Percentiles rank a stretch among this genome's conserved stretches.
phyloP scores from a whole-genome alignment of 2,113 vertebrate species.

The Paradoxurus hermaphroditus region DNA sequence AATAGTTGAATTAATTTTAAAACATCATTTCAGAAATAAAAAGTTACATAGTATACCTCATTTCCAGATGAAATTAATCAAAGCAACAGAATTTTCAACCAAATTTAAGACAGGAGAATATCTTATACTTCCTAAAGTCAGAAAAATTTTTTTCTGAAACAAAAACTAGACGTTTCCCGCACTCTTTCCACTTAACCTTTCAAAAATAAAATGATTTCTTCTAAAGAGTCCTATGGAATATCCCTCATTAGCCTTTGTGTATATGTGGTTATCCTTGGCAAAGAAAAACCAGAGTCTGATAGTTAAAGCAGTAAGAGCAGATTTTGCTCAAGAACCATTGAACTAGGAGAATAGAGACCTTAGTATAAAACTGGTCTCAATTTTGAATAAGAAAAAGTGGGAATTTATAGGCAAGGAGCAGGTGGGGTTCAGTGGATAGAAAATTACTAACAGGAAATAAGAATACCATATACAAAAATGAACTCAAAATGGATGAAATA shows the following conservation, averaged over 20 bases:
- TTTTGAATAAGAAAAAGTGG: not conserved
- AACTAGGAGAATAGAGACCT: not conserved
- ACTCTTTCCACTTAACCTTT: not conserved
- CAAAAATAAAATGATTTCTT: not conserved
- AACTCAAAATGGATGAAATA: too few relatives aligned
- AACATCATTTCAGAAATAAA: not conserved
- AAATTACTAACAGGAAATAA: not conserved
- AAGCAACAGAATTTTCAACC: not conserved
- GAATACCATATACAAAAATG: too few relatives aligned
- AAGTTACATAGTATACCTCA: not conserved
- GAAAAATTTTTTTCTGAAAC: not conserved
- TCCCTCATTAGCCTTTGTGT: not conserved
- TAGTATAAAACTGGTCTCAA: not conserved
- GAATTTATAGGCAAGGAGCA: not conserved
- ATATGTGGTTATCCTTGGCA: not conserved
- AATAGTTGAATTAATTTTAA: constrained; percentile 4
- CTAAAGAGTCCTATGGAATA: not conserved
- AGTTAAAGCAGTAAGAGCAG: not conserved
- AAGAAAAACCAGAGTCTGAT: not conserved
- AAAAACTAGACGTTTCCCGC: not conserved
- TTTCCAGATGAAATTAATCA: not conserved
- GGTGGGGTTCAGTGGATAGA: not conserved
- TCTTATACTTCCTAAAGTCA: not conserved
- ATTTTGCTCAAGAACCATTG: not conserved
- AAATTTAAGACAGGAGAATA: not conserved